Conservation (phyloP, 2,888 invertebrate species). For the Agrotis puta region DNA sequence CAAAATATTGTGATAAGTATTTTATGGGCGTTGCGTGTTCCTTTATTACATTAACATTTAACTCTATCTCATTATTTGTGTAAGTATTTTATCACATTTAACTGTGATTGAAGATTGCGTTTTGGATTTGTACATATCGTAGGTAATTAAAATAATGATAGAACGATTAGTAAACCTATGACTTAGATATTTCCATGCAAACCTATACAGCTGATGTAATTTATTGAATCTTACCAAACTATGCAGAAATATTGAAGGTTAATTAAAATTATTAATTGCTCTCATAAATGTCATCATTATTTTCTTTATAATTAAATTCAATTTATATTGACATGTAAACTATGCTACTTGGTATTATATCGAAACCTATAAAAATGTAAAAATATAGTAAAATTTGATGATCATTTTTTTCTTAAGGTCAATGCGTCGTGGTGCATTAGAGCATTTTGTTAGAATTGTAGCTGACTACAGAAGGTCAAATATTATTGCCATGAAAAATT, state of each 20-base stretch:
- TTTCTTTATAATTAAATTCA: constrained; percentile 2
- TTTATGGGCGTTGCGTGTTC: constrained; percentile 39
- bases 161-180: constrained; percentile 18
- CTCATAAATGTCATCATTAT: constrained; percentile 33
- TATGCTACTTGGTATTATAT: constrained; percentile 14
- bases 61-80: constrained; percentile 26
- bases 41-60: constrained; percentile 44
- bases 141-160: constrained; percentile 46
- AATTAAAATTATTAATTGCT: constrained; percentile 33
- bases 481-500: constrained; percentile 48
- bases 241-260: constrained; percentile 26
- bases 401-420: constrained; percentile 49
- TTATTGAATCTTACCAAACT: constrained; percentile 23
- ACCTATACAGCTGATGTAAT: constrained; percentile 4
- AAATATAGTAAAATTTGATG: constrained; percentile 44
- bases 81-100: constrained; percentile 27
- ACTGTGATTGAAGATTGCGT: constrained; percentile 43
- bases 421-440: constrained; percentile 35
- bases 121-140: constrained; percentile 40
- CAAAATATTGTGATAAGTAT: constrained; percentile 43
- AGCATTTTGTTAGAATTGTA: constrained; percentile 34
- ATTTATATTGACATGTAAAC: constrained; percentile 19
- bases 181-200: constrained; percentile 26
- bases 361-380: constrained; percentile 17
- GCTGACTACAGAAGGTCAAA: constrained; percentile 54